These are phyloP conservation scores for Piprites chloris DNA, from an alignment of 2,113 vertebrate species.

Conservation along the genomic window DNA sequence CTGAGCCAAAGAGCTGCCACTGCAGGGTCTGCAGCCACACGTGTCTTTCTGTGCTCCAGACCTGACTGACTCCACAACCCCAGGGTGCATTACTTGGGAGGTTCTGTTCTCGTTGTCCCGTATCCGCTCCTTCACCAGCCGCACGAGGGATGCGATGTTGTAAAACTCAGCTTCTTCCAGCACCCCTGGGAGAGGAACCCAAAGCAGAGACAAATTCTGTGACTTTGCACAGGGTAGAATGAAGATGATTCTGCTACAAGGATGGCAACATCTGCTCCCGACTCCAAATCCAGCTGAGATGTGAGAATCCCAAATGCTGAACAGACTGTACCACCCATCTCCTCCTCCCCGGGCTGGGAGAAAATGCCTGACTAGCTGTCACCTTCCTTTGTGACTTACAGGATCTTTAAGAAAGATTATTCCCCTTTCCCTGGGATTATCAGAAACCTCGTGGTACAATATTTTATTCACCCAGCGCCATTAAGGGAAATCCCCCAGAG, in stretches of 20 bases:
- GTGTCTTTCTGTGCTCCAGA: background rate
- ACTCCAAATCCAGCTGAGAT: background rate
- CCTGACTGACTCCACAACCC: rapidly evolving
- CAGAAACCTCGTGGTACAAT: background rate
- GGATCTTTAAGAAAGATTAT: background rate
- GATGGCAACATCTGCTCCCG: background rate
- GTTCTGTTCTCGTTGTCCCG: constrained; percentile 98
- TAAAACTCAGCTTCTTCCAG: constrained; percentile 98
- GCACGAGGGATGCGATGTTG: constrained; percentile 93
- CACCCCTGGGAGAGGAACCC: constrained; percentile 78
- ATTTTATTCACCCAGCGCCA: background rate
- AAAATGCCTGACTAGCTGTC: background rate
- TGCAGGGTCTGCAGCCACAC: background rate
- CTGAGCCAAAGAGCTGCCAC: background rate
- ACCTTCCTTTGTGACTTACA: background rate
- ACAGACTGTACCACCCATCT: background rate
- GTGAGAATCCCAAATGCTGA: background rate
- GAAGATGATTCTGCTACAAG: background rate
- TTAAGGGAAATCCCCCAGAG: background rate
- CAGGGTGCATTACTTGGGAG: constrained; percentile 83
- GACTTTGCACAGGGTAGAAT: background rate
- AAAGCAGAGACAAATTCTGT: background rate
- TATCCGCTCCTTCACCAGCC: constrained; percentile 96
- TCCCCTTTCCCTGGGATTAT: background rate
- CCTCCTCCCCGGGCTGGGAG: background rate